Evolutionary conservation across 2,113 vertebrate genomes (phyloP).

Genomic region (Rhizomys pruinosus): DNA sequence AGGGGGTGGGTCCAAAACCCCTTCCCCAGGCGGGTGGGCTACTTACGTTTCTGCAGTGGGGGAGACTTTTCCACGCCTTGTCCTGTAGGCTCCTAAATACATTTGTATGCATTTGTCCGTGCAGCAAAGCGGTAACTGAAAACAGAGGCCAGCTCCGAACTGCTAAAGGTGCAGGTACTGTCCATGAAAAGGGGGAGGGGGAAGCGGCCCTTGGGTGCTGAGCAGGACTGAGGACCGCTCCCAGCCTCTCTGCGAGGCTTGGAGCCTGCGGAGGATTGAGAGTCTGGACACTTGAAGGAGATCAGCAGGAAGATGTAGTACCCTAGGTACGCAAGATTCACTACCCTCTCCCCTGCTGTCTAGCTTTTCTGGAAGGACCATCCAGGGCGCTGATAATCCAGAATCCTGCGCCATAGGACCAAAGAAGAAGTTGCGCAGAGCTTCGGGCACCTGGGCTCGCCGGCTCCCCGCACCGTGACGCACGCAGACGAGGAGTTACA

Average conservation of each 20-base stretch:
- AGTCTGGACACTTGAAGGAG: neutral
- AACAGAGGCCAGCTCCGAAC: constrained; percentile 87
- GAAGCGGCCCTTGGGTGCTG: neutral
- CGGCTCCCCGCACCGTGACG: neutral
- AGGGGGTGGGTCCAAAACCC: neutral
- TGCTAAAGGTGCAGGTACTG: constrained; percentile 82
- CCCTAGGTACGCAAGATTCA: rapidly evolving
- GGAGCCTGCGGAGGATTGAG: no score
- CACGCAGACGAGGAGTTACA: rapidly evolving
- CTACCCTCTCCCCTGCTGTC: no score
- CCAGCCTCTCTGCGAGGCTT: neutral
- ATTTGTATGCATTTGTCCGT: constrained; percentile 99
- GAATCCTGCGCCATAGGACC: no score
- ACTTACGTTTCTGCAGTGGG: constrained; percentile 94
- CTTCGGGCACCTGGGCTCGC: neutral
- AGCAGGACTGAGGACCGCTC: neutral
- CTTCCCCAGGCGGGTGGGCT: constrained; percentile 47
- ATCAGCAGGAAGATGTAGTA: neutral
- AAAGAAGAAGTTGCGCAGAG: neutral
- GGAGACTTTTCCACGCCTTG: constrained; percentile 96
- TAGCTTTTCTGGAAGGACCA: neutral
- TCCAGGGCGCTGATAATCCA: neutral
- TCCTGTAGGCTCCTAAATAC: constrained; percentile 99
- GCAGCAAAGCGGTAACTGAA: constrained; percentile 94
- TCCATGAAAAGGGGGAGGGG: constrained; percentile 77